Percentiles rank a stretch among this genome's conserved stretches.
Conservation (phyloP, 2,797 vertebrate species). For the Mallotus villosus region DNA sequence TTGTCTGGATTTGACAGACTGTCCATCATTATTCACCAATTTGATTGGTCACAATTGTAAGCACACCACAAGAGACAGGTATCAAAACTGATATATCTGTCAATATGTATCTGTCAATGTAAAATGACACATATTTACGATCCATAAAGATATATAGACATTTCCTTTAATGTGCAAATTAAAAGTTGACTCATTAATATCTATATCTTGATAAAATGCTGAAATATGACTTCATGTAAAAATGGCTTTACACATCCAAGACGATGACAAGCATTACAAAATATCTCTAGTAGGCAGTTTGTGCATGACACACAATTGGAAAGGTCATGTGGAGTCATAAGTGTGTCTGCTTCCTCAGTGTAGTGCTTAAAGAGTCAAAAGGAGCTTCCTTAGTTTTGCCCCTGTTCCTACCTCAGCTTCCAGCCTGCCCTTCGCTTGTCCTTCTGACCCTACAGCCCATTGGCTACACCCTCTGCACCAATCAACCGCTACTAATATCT, state of each 20-base stretch:
- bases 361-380: conserved; percentile 49
- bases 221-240: no score
- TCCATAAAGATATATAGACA: no score
- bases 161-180: no score
- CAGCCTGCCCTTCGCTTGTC: conserved; percentile 58
- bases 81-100: neutral
- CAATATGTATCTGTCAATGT: no score
- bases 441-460: conserved; percentile 60
- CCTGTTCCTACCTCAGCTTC: conserved; percentile 19
- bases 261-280: no score
- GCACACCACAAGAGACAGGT: conserved; percentile 20
- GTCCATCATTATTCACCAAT: conserved; percentile 32
- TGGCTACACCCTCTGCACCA: conserved; percentile 47
- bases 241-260: no score
- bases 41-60: conserved; percentile 42
- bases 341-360: conserved; percentile 5
- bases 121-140: no score
- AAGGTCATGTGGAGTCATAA: no score
- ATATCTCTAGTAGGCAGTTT: neutral
- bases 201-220: no score
- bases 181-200: no score
- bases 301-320: neutral
- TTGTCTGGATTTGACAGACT: conserved; percentile 20
- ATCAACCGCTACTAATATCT: conserved; percentile 56
- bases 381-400: conserved; percentile 51